Percentiles rank a stretch among this genome's conserved stretches.
Conservation (phyloP, 2,797 vertebrate species). For the Danionella dracula region DNA sequence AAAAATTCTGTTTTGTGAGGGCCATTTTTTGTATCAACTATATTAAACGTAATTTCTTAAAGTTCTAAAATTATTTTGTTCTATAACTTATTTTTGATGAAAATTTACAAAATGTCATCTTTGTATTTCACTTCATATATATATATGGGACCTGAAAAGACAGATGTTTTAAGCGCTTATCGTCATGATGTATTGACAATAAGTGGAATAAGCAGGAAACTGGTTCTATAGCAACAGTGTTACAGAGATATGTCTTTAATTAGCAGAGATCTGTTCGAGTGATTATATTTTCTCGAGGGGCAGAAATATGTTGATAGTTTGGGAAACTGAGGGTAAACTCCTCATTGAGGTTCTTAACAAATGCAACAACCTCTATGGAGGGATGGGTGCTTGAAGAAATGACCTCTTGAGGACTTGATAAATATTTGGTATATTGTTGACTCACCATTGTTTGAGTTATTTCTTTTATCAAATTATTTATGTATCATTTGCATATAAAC, state of each 20-base stretch:
- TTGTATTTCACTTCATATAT: neutral
- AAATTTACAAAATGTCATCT: neutral
- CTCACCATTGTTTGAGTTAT: neutral
- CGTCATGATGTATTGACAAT: conserved; percentile 28
- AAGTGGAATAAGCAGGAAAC: conserved; percentile 47
- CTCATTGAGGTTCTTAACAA: conserved; percentile 27
- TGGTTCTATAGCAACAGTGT: conserved; percentile 41
- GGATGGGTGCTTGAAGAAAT: neutral
- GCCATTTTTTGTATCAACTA: no score
- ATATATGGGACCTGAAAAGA: neutral
- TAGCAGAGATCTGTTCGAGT: conserved; percentile 47
- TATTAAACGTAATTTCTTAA: no score
- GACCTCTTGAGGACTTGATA: conserved; percentile 37
- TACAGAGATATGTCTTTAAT: conserved; percentile 49
- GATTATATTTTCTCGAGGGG: conserved; percentile 46
- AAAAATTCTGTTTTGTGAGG: no score
- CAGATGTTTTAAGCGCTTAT: conserved; percentile 15
- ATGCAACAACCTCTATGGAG: conserved; percentile 14
- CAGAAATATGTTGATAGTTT: conserved; percentile 43
- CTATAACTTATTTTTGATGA: no score
- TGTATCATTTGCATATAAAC: no score
- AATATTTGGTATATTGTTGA: conserved; percentile 37
- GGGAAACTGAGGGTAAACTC: conserved; percentile 31
- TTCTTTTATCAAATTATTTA: conserved; percentile 32
- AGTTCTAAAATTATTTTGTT: no score